Conservation (phyloP, 1,140 invertebrate species). For the Nephila pilipes region DNA sequence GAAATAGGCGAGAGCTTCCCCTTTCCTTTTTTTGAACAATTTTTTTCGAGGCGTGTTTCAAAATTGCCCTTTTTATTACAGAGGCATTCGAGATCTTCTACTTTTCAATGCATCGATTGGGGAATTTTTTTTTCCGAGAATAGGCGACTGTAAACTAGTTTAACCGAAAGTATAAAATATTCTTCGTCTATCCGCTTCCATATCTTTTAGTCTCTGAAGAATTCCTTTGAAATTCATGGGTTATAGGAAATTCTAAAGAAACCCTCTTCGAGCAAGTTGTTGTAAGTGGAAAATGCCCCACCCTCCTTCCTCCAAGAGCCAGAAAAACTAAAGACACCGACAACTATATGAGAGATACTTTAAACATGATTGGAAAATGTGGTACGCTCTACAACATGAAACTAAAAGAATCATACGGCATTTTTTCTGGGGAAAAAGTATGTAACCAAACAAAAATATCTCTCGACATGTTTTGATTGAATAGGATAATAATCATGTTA, state of each 20-base stretch:
- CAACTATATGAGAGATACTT: not conserved
- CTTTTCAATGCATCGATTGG: constrained; percentile 34
- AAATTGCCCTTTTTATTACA: constrained; percentile 53
- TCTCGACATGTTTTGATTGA: too few species aligned
- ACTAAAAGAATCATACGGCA: too few species aligned
- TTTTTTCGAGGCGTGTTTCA: constrained; percentile 19
- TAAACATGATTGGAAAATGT: too few species aligned
- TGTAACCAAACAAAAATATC: too few species aligned
- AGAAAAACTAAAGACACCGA: not conserved
- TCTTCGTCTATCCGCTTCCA: constrained; percentile 1
- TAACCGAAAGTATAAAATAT: constrained; percentile 37
- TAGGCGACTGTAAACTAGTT: constrained; percentile 41
- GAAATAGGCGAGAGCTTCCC: not conserved
- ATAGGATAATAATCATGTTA: too few species aligned
- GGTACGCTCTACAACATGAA: too few species aligned
- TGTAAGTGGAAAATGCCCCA: not conserved
- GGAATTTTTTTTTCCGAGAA: constrained; percentile 4
- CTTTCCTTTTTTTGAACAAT: not conserved
- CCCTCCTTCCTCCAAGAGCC: not conserved
- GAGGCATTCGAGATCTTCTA: constrained; percentile 15
- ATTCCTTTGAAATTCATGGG: constrained; percentile 42
- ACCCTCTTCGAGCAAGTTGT: not conserved
- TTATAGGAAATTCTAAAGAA: not conserved
- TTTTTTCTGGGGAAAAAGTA: too few species aligned
- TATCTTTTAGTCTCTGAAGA: constrained; percentile 36